These are phyloP conservation scores for Eurytoma californica DNA, from an alignment of 2,888 invertebrate species.

Conservation along the genomic window DNA sequence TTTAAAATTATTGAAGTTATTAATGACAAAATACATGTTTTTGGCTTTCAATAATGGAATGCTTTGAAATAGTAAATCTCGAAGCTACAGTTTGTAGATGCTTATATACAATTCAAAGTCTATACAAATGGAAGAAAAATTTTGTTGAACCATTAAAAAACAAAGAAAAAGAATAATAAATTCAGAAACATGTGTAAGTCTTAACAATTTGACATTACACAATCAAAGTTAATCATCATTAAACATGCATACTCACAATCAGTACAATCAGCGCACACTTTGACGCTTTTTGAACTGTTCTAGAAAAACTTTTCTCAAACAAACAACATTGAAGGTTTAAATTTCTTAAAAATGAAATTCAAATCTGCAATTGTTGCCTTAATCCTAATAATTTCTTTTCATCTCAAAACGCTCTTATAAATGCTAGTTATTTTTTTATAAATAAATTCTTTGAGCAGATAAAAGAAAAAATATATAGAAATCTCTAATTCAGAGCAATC, in stretches of 20 bases:
- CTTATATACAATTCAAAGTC: conserved; percentile 53
- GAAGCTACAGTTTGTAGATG: conserved; percentile 30
- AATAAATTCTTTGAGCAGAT: conserved; percentile 68
- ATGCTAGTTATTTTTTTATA: conserved; percentile 67
- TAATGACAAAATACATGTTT: conserved; percentile 46
- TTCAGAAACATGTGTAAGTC: conserved; percentile 37
- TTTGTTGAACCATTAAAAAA: conserved; percentile 35
- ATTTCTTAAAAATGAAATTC: conserved; percentile 52
- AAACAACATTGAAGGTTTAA: conserved; percentile 28
- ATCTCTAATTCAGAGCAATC: conserved; percentile 58
- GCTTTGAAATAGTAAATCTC: conserved; percentile 46
- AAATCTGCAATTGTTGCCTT: conserved; percentile 52
- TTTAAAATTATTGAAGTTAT: conserved; percentile 40
- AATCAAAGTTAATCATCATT: conserved; percentile 38
- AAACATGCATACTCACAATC: conserved; percentile 41
- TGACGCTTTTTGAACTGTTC: conserved; percentile 34
- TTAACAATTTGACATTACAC: conserved; percentile 33
- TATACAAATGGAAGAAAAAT: conserved; percentile 50
- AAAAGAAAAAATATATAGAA: conserved; percentile 60
- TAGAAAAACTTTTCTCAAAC: conserved; percentile 39
- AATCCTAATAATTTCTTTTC: conserved; percentile 50
- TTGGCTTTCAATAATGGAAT: conserved; percentile 51
- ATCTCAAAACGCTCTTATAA: conserved; percentile 67
- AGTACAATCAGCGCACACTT: conserved; percentile 48
- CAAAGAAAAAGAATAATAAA: conserved; percentile 27